These are phyloP conservation scores for Adelognathus sp. DNA, from an alignment of 2,888 invertebrate genomes.

Conservation along the genomic window DNA sequence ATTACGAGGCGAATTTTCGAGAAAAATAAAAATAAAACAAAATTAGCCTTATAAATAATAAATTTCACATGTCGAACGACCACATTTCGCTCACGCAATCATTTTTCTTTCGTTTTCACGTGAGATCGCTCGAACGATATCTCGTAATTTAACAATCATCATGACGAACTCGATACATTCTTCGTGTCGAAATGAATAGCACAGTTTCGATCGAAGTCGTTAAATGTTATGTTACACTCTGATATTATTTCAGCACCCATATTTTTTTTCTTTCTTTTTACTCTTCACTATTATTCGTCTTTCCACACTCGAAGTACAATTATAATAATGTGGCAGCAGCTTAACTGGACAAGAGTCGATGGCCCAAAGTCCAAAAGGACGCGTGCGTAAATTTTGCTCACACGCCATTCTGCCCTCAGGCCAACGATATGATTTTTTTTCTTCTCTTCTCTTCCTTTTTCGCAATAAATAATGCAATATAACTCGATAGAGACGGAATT, in stretches of 20 bases:
- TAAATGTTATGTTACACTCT: neutral
- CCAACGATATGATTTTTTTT: constrained; percentile 12
- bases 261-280: neutral
- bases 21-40: neutral
- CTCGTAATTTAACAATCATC: constrained; percentile 25
- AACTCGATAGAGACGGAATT: constrained; percentile 2
- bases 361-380: too few relatives aligned
- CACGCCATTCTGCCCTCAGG: too few relatives aligned
- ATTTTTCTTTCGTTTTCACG: neutral
- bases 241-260: constrained; percentile 33
- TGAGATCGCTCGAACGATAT: constrained; percentile 20
- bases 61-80: neutral
- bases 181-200: too few relatives aligned
- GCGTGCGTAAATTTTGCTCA: too few relatives aligned
- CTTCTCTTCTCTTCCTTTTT: neutral
- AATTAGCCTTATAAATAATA: neutral
- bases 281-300: neutral
- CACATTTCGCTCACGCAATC: neutral
- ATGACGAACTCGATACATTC: constrained; percentile 36
- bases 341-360: constrained; percentile 42
- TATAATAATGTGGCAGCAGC: constrained; percentile 31
- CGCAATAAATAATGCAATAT: constrained; percentile 1
- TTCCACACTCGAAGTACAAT: neutral
- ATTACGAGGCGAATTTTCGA: neutral
- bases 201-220: neutral